Evolutionary conservation across 1,140 invertebrate genomes (phyloP).

Genomic region (Cherax destructor): DNA sequence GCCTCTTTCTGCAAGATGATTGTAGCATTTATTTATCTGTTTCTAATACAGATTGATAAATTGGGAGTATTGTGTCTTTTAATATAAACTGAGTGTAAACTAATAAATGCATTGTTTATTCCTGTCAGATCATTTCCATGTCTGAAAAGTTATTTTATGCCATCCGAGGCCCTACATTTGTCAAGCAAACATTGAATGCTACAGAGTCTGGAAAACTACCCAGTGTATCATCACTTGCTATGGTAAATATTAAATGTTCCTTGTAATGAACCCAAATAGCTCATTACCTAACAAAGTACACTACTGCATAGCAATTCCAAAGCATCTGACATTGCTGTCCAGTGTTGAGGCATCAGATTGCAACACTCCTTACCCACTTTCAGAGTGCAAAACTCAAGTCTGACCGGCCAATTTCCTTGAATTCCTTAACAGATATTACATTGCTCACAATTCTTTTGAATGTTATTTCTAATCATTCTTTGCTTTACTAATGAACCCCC

Average conservation of each 20-base stretch:
- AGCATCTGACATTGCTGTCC: no score
- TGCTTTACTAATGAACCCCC: no score
- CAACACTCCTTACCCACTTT: no score
- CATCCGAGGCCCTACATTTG: not conserved
- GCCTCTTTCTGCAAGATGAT: not conserved
- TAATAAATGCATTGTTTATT: not conserved
- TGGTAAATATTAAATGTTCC: not conserved
- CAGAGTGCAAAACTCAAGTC: no score
- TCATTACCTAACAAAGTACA: not conserved
- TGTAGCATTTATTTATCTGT: not conserved
- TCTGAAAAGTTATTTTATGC: constrained; percentile 9
- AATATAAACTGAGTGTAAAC: not conserved
- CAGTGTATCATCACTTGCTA: not conserved
- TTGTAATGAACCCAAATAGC: not conserved
- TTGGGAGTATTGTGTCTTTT: not conserved
- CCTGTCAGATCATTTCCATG: not conserved
- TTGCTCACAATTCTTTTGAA: no score
- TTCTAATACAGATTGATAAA: not conserved
- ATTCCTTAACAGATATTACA: no score
- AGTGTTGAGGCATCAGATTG: no score
- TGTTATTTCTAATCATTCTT: no score
- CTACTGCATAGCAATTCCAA: no score
- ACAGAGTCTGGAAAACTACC: not conserved
- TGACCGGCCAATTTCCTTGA: not conserved
- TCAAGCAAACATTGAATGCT: not conserved